A percentile compares a stretch with the other conserved stretches of the same genome.
Conservation (phyloP, 2,113 vertebrate genomes). For the Proterorhinus semilunaris region DNA sequence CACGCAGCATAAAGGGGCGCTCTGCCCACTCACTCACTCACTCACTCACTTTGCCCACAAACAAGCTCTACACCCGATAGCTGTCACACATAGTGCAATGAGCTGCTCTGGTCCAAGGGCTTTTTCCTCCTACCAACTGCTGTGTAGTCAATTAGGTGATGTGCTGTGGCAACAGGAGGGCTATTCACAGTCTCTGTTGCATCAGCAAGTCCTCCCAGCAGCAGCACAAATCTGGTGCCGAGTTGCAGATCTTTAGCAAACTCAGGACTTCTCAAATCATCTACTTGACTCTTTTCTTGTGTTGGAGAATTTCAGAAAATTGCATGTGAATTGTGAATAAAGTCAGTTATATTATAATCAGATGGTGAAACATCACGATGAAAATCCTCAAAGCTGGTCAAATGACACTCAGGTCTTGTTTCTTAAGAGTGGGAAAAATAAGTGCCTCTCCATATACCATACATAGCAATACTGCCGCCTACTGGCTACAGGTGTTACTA, state of each 20-base stretch:
- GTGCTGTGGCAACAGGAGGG: slow-evolving; percentile 58
- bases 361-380: slow-evolving; percentile 13
- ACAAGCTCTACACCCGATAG: slow-evolving; percentile 55
- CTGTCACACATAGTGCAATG: slow-evolving; percentile 57
- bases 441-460: background rate
- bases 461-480: slow-evolving; percentile 60
- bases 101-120: slow-evolving; percentile 43
- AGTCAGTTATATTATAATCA: slow-evolving; percentile 4
- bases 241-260: slow-evolving; percentile 14
- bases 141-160: slow-evolving; percentile 57
- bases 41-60: slow-evolving; percentile 27
- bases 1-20: slow-evolving; percentile 29
- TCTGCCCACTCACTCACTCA: slow-evolving; percentile 18
- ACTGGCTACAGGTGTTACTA: slow-evolving; percentile 14
- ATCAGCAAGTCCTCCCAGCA: slow-evolving; percentile 48
- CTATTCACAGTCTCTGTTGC: slow-evolving; percentile 57
- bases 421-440: slow-evolving; percentile 36
- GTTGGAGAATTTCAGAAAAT: background rate
- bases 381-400: slow-evolving; percentile 29
- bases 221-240: slow-evolving; percentile 21
- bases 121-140: slow-evolving; percentile 58
- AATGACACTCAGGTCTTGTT: slow-evolving; percentile 33
- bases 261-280: background rate
- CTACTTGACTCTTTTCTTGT: background rate
- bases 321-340: background rate